Evolutionary conservation across 2,797 vertebrate genomes (phyloP), one percentile per base, ranked within the genome.

Genomic region (Ctenochaetus hawaiiensis): DNA sequence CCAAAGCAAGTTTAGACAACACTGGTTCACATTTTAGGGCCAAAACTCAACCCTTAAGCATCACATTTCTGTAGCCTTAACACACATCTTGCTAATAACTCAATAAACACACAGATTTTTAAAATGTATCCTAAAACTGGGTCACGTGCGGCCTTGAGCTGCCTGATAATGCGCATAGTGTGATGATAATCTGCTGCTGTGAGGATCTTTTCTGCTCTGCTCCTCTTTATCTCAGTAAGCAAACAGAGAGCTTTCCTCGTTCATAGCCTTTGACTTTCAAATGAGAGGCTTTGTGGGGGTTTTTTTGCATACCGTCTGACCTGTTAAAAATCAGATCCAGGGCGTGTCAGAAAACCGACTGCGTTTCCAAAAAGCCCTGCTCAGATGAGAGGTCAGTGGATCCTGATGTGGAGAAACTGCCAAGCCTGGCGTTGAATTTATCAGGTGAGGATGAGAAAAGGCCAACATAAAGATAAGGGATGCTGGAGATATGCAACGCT

Each of bases 181-280:
- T 20, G 1, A 68, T 56, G 84, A 77, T 72, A 81, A 77, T 10
- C 48, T 12, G 52, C 26, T 23, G 57, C 17, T 47, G 49, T 6
- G 49, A 54, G 8, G 34, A 45, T 61, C 48, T 60, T 39, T 6
- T 68, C 61, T 37, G 13, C 45, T 26, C 26, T 26, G 26, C 26
- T 26, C 26, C 26, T 74, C 43, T 79, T 68, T 22, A 43, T 65
- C 53, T 67, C 8, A 13, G 6, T 51, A 30, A 11, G 62, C 37
- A 0, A 57, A 45, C 53, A 41, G 8, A 58, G 63, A 53, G 13
- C 22, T 43, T 68, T 18, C 53, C 62, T 41, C 2, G 0, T 58
- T 2, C 10, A 3, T 47, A 11, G 14, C 34, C 63, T 78, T 86
- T 86, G 66, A 77, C 76, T 86, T 81, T 80, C 75, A 89, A 87